Conservation (phyloP, 2,113 vertebrate species). For the Atrichornis clamosus region DNA sequence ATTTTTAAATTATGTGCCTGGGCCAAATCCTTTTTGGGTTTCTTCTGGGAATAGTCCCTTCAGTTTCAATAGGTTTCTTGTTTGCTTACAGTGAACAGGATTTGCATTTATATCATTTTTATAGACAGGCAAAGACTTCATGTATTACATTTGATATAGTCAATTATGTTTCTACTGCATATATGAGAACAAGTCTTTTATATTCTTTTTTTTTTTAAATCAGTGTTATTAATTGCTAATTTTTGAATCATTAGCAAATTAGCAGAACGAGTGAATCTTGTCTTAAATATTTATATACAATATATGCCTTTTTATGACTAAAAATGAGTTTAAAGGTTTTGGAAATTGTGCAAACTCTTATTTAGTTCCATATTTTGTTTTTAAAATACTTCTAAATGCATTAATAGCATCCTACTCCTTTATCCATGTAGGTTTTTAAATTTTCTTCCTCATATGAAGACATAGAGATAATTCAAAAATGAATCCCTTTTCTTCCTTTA, state of each 20-base stretch:
- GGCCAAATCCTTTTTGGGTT: not conserved
- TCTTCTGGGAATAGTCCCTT: not conserved
- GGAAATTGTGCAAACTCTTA: not conserved
- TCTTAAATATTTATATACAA: not conserved
- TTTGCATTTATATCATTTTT: not conserved
- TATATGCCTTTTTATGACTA: not conserved
- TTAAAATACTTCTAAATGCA: constrained; percentile 34
- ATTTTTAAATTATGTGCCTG: accelerated
- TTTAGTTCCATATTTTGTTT: constrained; percentile 2
- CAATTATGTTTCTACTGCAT: not conserved
- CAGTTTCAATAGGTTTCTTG: not conserved
- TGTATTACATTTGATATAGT: not conserved
- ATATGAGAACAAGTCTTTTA: not conserved
- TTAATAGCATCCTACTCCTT: constrained; percentile 10
- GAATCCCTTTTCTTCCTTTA: constrained; percentile 47
- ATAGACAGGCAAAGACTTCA: not conserved
- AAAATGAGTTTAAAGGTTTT: not conserved
- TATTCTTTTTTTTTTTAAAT: not conserved
- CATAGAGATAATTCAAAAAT: constrained; percentile 62
- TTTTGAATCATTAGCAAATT: not conserved
- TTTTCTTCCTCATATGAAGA: constrained; percentile 29
- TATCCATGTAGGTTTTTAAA: constrained; percentile 41
- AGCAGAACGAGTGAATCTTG: not conserved
- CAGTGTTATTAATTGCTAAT: not conserved
- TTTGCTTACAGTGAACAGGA: not conserved